Conservation (phyloP, 2,113 vertebrate species). For the Casuarius casuarius region DNA sequence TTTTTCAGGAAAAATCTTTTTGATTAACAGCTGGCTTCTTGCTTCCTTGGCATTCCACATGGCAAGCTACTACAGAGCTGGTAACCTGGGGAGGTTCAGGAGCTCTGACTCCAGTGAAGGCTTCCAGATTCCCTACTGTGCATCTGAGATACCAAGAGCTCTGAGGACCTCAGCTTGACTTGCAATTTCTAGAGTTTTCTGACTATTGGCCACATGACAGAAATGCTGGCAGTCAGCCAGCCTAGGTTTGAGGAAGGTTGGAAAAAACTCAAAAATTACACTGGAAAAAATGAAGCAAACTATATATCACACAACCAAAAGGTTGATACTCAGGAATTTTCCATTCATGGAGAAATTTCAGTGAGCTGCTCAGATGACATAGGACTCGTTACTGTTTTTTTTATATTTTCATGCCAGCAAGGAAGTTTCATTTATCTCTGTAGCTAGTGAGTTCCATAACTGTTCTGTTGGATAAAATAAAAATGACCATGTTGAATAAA, state of each 20-base stretch:
- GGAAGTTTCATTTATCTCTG: background rate
- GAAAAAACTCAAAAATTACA: background rate
- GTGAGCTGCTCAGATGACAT: background rate
- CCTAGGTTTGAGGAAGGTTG: background rate
- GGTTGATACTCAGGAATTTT: background rate
- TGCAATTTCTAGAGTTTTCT: background rate
- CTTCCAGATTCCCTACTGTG: background rate
- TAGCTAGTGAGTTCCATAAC: background rate
- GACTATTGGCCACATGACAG: background rate
- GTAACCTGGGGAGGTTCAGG: background rate
- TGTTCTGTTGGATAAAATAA: background rate
- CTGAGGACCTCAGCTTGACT: background rate
- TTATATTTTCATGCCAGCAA: background rate
- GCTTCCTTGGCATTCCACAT: background rate
- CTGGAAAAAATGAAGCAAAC: background rate
- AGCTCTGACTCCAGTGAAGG: background rate
- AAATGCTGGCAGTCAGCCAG: background rate
- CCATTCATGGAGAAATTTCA: background rate
- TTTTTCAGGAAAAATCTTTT: conserved; percentile 21
- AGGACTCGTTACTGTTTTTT: background rate
- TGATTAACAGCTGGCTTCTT: background rate
- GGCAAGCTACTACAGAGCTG: background rate
- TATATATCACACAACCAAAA: background rate
- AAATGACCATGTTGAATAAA: background rate
- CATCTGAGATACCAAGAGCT: accelerated